Evolutionary conservation across 2,113 vertebrate genomes (phyloP).

Genomic region (Emydura subglobosa): DNA sequence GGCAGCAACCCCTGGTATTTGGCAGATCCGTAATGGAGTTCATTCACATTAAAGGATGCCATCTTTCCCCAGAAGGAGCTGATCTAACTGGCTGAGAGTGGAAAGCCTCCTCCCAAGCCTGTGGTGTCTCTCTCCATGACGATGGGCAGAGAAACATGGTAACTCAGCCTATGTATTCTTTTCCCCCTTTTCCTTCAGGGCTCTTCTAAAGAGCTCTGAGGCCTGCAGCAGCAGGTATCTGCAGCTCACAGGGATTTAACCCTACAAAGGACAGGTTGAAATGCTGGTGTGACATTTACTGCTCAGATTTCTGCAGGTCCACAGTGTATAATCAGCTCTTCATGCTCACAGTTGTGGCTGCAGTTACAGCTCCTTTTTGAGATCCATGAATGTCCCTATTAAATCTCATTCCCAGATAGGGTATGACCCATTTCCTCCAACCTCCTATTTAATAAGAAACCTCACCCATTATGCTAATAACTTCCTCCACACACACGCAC

Average conservation of each 20-base stretch:
- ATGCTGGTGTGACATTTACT: not conserved
- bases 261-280: not conserved
- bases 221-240: not conserved
- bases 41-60: not conserved
- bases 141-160: not conserved
- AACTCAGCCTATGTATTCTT: not conserved
- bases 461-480: not conserved
- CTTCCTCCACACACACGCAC: not conserved
- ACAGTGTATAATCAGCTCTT: not conserved
- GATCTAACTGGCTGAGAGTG: not conserved
- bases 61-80: not conserved
- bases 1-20: no score
- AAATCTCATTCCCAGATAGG: not conserved
- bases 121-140: not conserved
- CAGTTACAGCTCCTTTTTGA: fast-evolving
- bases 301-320: not conserved
- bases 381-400: not conserved
- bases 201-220: not conserved
- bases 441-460: not conserved
- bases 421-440: not conserved
- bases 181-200: not conserved
- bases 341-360: not conserved
- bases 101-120: not conserved
- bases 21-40: no score
- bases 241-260: not conserved